A percentile compares a stretch with the other conserved stretches of the same genome.
Conservation (phyloP, 2,113 vertebrate genomes). For the human (Homo sapiens) region DNA sequence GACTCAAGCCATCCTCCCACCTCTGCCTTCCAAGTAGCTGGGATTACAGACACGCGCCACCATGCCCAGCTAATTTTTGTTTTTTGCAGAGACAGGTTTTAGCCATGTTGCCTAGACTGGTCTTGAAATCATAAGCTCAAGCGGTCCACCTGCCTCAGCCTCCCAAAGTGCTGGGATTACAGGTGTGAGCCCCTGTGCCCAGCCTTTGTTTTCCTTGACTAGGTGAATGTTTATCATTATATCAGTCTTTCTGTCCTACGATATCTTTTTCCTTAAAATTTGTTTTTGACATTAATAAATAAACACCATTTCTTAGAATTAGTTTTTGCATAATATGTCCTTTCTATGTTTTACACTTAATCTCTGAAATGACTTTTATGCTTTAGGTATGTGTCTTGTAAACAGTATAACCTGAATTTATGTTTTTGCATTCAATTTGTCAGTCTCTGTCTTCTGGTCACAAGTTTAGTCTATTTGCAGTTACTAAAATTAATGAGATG, state of each 20-base stretch:
- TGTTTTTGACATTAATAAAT: neutral
- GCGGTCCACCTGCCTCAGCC: no score
- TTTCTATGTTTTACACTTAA: neutral
- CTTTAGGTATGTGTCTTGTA: neutral
- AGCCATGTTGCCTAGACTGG: rapidly evolving
- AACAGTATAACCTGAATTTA: neutral
- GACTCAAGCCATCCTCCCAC: no score
- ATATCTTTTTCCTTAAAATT: neutral
- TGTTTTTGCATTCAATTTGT: neutral
- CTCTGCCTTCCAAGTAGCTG: no score
- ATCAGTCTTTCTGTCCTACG: neutral
- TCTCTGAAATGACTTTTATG: neutral
- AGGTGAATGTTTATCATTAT: neutral
- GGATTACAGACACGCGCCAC: no score
- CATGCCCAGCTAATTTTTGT: no score
- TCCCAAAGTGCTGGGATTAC: no score
- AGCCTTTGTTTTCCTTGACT: neutral
- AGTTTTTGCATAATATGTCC: neutral
- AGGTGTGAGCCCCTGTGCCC: no score
- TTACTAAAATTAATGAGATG: neutral
- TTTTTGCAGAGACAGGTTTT: no score
- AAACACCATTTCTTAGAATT: neutral
- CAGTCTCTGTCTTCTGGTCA: neutral
- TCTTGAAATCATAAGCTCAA: no score
- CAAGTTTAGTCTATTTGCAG: neutral